Evolutionary conservation across 1,140 invertebrate genomes (phyloP).

Genomic region (Maconellicoccus hirsutus): DNA sequence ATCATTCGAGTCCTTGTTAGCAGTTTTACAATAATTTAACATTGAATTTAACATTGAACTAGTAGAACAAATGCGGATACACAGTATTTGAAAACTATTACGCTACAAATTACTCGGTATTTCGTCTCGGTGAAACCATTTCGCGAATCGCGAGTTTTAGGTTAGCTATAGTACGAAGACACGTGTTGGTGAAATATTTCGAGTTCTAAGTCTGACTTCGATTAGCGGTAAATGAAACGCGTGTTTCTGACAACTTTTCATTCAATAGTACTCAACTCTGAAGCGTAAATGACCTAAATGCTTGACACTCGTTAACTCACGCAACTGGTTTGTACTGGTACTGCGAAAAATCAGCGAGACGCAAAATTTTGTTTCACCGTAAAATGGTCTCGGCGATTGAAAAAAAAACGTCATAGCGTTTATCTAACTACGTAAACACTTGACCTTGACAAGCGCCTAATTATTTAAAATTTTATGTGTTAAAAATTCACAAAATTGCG

Average conservation of each 20-base stretch:
- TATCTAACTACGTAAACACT: background rate
- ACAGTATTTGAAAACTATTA: background rate
- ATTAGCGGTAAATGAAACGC: background rate
- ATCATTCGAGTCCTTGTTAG: background rate
- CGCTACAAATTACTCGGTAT: background rate
- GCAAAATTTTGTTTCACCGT: background rate
- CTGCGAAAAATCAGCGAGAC: background rate
- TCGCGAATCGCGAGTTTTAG: background rate
- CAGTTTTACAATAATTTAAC: background rate
- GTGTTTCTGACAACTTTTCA: background rate
- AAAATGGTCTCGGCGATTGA: background rate
- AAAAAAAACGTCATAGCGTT: background rate
- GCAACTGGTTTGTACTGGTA: background rate
- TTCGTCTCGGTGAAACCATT: background rate
- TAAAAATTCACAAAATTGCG: background rate
- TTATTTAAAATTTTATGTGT: background rate
- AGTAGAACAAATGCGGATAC: background rate
- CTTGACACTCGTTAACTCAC: background rate
- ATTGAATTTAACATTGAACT: background rate
- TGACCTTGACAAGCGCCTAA: background rate
- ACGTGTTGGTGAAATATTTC: background rate
- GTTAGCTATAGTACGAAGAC: background rate
- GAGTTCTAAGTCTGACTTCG: background rate
- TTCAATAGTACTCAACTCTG: background rate
- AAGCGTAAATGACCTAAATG: conserved; percentile 4